These are phyloP conservation scores for Exocentrus adspersus DNA, from an alignment of 2,888 invertebrate genomes.

Conservation along the genomic window DNA sequence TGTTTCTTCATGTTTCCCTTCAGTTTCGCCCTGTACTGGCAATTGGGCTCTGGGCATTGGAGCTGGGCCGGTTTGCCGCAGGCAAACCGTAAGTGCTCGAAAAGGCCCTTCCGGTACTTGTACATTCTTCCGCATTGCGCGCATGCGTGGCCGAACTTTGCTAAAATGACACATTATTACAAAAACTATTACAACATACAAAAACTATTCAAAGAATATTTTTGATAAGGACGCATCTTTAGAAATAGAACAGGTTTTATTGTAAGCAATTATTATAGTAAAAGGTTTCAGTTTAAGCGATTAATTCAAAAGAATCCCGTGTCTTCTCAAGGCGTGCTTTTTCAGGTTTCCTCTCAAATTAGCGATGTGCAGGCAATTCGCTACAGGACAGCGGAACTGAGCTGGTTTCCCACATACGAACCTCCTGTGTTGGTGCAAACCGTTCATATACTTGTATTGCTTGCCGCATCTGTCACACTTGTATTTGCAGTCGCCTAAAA, in stretches of 20 bases:
- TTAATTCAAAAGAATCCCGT: not conserved
- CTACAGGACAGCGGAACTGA: conserved; percentile 40
- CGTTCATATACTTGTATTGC: conserved; percentile 13
- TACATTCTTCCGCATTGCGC: conserved; percentile 55
- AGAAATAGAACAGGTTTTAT: no score
- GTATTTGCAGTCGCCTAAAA: not conserved
- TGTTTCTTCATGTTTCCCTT: conserved; percentile 36
- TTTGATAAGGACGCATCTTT: no score
- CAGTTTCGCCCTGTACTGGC: conserved; percentile 38
- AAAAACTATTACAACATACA: no score
- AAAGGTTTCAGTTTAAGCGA: no score
- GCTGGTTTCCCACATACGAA: conserved; percentile 22
- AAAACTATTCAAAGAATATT: no score
- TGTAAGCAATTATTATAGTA: no score
- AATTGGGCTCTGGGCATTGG: conserved; percentile 36
- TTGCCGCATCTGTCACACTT: not conserved
- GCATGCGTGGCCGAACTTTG: not conserved
- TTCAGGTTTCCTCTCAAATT: conserved; percentile 39
- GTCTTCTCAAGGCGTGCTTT: conserved; percentile 30
- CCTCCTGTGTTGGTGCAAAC: conserved; percentile 22
- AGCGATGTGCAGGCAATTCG: conserved; percentile 38
- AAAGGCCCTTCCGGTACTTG: conserved; percentile 18
- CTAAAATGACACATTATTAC: not conserved
- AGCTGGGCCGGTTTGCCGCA: conserved; percentile 49
- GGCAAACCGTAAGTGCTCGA: conserved; percentile 43